A percentile compares a stretch with the other conserved stretches of the same genome.
Conservation (phyloP, 2,113 vertebrate species). For the Vimba vimba region DNA sequence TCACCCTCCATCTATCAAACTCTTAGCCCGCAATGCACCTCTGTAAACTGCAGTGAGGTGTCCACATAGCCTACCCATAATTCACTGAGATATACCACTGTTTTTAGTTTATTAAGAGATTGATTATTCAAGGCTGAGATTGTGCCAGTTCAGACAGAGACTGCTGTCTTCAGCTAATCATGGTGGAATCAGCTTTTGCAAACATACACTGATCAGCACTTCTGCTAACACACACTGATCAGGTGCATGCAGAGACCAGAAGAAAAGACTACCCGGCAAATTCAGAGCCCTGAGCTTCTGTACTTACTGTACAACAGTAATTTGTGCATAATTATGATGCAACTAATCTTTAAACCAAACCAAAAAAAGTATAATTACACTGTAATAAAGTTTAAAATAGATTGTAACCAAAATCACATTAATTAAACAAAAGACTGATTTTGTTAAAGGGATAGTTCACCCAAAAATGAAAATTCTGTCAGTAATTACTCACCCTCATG, state of each 20-base stretch:
- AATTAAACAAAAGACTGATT: not conserved
- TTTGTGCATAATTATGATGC: too few relatives aligned
- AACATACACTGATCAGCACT: slow-evolving; percentile 41
- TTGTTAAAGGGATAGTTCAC: not conserved
- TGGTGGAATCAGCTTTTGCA: slow-evolving; percentile 60
- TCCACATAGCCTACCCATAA: slow-evolving; percentile 3
- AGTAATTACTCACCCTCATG: too few relatives aligned
- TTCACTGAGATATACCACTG: slow-evolving; percentile 45
- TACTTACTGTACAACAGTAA: too few relatives aligned
- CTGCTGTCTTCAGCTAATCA: slow-evolving; percentile 53
- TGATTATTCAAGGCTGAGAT: slow-evolving; percentile 44
- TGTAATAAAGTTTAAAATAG: too few relatives aligned
- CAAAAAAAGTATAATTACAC: too few relatives aligned
- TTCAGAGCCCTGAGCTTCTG: slow-evolving; percentile 10
- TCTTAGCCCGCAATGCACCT: not conserved
- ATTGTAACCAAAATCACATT: too few relatives aligned
- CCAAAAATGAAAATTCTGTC: too few relatives aligned
- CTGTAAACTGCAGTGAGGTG: slow-evolving; percentile 6
- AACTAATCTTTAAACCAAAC: too few relatives aligned
- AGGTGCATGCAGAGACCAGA: slow-evolving; percentile 40
- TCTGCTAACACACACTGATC: slow-evolving; percentile 51
- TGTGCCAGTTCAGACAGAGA: slow-evolving; percentile 43
- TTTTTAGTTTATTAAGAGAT: slow-evolving; percentile 56
- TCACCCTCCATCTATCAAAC: not conserved
- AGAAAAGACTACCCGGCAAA: slow-evolving; percentile 37